phyloP scores from a whole-genome alignment of 2,113 vertebrate genomes.

The Tyrannus savana region DNA sequence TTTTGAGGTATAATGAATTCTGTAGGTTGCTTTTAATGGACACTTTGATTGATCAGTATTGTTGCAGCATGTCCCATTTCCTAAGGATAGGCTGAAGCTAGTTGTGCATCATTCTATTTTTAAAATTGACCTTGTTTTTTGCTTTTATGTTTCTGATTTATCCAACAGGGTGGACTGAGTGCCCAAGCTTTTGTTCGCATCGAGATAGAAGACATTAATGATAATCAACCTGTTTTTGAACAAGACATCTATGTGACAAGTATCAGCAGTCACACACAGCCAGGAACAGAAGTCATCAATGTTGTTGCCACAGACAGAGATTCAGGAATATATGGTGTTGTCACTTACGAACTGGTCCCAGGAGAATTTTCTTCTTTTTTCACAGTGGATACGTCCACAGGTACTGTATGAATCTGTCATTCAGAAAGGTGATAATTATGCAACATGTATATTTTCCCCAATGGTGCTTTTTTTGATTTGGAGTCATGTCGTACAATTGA shows the following conservation, averaged over 20 bases:
- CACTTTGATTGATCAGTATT: neutral
- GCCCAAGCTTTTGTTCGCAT: constrained; percentile 90
- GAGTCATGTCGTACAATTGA: neutral
- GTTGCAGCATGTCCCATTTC: neutral
- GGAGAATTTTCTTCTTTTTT: constrained; percentile 84
- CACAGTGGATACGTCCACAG: constrained; percentile 83
- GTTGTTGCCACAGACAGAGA: constrained; percentile 89
- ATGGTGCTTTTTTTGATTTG: neutral
- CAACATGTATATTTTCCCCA: neutral
- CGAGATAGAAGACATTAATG: constrained; percentile 89
- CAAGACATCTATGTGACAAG: constrained; percentile 81
- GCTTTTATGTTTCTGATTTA: constrained; percentile 12
- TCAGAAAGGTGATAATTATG: neutral
- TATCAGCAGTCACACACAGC: constrained; percentile 82
- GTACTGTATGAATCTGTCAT: constrained; percentile 57
- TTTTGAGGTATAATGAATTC: neutral
- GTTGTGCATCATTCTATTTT: neutral
- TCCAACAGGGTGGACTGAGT: constrained; percentile 86
- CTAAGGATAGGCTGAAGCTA: neutral
- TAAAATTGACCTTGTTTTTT: neutral
- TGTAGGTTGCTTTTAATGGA: neutral
- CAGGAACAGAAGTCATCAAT: constrained; percentile 84
- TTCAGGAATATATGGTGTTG: constrained; percentile 77
- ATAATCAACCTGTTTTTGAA: constrained; percentile 87
- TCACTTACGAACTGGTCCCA: constrained; percentile 81